These are phyloP conservation scores for Balearica regulorum DNA, from an alignment of 2,797 vertebrate species.

Conservation along the genomic window DNA sequence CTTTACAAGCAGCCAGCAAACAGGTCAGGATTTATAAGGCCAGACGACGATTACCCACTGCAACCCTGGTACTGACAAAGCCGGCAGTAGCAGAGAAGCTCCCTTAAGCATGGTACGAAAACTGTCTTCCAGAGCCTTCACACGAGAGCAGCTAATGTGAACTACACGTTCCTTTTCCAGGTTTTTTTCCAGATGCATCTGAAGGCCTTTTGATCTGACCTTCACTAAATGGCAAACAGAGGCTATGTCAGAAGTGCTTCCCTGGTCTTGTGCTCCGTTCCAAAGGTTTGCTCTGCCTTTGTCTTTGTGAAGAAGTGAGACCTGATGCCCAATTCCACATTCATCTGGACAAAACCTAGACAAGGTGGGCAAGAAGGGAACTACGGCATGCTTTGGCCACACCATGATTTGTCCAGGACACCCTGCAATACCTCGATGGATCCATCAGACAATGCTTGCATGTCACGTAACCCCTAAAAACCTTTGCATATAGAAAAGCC, in stretches of 20 bases:
- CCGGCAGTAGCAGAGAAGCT: not conserved
- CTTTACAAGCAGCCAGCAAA: not conserved
- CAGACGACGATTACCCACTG: not conserved
- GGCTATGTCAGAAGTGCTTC: not conserved
- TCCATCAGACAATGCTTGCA: not conserved
- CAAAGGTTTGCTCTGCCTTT: not conserved
- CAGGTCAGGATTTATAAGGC: not conserved
- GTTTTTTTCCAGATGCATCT: not conserved
- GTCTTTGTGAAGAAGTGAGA: not conserved
- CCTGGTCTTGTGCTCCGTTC: not conserved
- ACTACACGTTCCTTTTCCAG: not conserved
- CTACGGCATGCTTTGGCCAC: not conserved
- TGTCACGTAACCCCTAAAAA: not conserved
- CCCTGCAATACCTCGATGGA: fast-evolving
- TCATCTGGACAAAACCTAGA: not conserved
- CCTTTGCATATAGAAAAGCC: not conserved
- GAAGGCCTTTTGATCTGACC: not conserved
- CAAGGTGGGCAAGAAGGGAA: not conserved
- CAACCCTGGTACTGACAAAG: not conserved
- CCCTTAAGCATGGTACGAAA: fast-evolving
- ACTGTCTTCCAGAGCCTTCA: not conserved
- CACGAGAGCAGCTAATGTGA: not conserved
- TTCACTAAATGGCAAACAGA: not conserved
- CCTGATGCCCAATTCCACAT: not conserved
- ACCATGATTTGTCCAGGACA: not conserved